Evolutionary conservation across 1,140 invertebrate species (phyloP).

Genomic region (Drosophila ambigua): DNA sequence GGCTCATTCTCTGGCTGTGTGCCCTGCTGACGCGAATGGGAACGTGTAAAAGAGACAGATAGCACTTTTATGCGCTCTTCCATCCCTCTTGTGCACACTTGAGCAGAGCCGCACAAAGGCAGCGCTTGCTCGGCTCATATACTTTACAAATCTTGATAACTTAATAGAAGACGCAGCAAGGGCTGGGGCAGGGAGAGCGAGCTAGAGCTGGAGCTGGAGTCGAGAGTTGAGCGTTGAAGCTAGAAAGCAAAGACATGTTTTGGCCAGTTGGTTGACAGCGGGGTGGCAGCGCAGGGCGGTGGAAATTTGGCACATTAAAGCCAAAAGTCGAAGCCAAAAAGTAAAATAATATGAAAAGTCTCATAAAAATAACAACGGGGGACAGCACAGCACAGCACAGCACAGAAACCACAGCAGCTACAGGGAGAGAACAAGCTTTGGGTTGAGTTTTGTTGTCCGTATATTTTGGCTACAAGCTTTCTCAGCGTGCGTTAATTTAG

Average conservation of each 20-base stretch:
- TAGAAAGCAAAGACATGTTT: slow-evolving; percentile 78
- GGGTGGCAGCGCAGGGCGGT: slow-evolving; percentile 3
- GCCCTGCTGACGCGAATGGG: slow-evolving; percentile 17
- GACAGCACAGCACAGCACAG: background rate
- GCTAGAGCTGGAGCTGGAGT: background rate
- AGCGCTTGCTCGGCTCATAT: slow-evolving; percentile 76
- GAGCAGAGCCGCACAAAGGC: slow-evolving; percentile 55
- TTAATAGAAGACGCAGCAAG: slow-evolving; percentile 58
- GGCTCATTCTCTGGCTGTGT: slow-evolving; percentile 6
- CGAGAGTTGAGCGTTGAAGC: background rate
- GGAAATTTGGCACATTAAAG: slow-evolving; percentile 63
- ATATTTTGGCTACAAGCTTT: slow-evolving; percentile 30
- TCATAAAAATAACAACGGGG: slow-evolving; percentile 77
- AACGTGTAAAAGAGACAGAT: slow-evolving; percentile 76
- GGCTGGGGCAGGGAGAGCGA: slow-evolving; percentile 2
- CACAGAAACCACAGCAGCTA: slow-evolving; percentile 47
- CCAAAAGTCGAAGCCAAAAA: slow-evolving; percentile 57
- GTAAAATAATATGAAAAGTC: slow-evolving; percentile 73
- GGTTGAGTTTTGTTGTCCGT: slow-evolving; percentile 15
- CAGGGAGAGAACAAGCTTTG: slow-evolving; percentile 33
- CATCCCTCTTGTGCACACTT: slow-evolving; percentile 10
- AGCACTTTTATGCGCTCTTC: slow-evolving; percentile 68
- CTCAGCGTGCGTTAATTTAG: slow-evolving; percentile 71
- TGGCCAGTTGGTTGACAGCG: slow-evolving; percentile 57
- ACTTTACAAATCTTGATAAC: slow-evolving; percentile 82